These are phyloP conservation scores for Listronotus bonariensis DNA, from an alignment of 1,140 invertebrate species.

Conservation along the genomic window DNA sequence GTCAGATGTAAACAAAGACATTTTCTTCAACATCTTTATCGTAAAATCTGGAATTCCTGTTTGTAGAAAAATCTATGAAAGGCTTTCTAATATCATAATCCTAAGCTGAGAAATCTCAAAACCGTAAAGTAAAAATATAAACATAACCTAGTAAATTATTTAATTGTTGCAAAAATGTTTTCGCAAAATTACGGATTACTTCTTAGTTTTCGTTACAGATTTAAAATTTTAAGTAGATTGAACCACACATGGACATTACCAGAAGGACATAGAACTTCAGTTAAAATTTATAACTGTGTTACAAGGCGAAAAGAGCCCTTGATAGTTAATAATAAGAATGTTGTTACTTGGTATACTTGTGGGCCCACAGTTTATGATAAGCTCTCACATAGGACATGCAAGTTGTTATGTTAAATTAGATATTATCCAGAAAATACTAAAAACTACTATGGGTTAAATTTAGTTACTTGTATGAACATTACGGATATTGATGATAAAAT, in stretches of 20 bases:
- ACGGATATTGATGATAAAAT: slow-evolving; percentile 98
- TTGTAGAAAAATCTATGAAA: no score
- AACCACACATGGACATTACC: slow-evolving; percentile 63
- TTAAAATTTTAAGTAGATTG: not conserved
- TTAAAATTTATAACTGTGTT: slow-evolving; percentile 71
- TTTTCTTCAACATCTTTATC: no score
- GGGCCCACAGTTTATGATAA: slow-evolving; percentile 96
- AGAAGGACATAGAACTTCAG: slow-evolving; percentile 63
- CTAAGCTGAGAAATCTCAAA: no score
- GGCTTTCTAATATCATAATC: no score
- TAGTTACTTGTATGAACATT: slow-evolving; percentile 85
- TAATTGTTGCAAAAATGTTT: no score
- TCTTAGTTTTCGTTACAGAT: not conserved
- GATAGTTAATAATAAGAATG: slow-evolving; percentile 66
- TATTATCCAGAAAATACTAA: slow-evolving; percentile 83
- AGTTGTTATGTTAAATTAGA: slow-evolving; percentile 87
- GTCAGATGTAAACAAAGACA: no score
- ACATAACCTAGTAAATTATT: no score
- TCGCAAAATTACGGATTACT: no score
- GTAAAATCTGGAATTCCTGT: no score
- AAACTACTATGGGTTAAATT: slow-evolving; percentile 75
- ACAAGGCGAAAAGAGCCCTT: slow-evolving; percentile 70
- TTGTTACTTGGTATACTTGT: slow-evolving; percentile 82
- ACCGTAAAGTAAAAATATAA: no score
- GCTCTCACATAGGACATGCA: slow-evolving; percentile 88